phyloP scores from a whole-genome alignment of 53 echinoderm and acorn worm genomes.

The Apostichopus leukothele region DNA sequence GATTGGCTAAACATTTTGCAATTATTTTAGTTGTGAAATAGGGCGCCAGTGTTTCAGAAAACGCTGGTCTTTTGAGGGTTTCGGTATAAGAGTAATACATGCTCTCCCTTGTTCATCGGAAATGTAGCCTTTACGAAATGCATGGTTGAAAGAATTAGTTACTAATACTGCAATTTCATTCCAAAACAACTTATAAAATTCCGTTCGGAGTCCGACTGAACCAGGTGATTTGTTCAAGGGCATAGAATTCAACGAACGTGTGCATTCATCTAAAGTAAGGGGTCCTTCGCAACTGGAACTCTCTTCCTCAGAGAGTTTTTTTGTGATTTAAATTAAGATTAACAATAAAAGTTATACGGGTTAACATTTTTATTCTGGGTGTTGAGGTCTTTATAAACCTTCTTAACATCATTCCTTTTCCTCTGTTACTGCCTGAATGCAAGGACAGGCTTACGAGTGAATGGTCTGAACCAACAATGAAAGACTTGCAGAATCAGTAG shows the following conservation, averaged over 20 bases:
- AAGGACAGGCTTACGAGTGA: too few relatives aligned
- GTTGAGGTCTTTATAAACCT: too few relatives aligned
- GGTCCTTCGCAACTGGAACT: not conserved
- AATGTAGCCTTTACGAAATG: not conserved
- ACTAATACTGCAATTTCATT: not conserved
- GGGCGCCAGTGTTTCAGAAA: not conserved
- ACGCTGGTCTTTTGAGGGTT: not conserved
- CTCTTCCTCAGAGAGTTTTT: not conserved
- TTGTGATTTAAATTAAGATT: not conserved
- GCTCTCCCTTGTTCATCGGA: not conserved
- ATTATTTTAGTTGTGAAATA: not conserved
- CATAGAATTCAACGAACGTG: not conserved
- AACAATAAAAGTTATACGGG: too few relatives aligned
- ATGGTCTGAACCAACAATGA: too few relatives aligned
- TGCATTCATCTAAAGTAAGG: not conserved
- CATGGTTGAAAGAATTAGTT: not conserved
- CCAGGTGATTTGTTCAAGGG: not conserved
- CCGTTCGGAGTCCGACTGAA: not conserved
- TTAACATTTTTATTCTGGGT: too few relatives aligned
- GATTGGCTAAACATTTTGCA: too few relatives aligned
- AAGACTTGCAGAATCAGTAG: too few relatives aligned
- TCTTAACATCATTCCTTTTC: too few relatives aligned
- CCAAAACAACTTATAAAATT: not conserved
- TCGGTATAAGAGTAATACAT: constrained; percentile 6
- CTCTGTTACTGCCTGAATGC: too few relatives aligned